phyloP scores from a whole-genome alignment of 2,797 vertebrate genomes.

The Macropodus opercularis region DNA sequence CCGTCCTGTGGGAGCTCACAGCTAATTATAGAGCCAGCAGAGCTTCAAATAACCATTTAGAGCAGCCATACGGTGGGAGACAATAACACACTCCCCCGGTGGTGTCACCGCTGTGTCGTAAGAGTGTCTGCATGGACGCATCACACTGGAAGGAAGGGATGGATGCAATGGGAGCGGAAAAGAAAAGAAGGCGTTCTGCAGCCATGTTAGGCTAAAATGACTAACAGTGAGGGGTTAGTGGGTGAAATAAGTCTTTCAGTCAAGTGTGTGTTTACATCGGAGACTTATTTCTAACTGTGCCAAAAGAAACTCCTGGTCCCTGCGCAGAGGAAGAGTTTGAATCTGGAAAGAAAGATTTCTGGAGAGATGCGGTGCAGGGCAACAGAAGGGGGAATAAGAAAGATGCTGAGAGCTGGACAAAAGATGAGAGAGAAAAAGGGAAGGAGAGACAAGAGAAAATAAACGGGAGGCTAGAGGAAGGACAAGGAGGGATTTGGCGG shows the following conservation, averaged over 20 bases:
- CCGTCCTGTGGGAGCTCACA: conserved; percentile 79
- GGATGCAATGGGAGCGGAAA: conserved; percentile 2
- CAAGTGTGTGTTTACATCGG: too few relatives aligned
- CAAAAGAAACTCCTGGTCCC: conserved; percentile 27
- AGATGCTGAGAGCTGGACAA: conserved; percentile 14
- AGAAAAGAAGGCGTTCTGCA: conserved; percentile 14
- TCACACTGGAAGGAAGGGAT: conserved; percentile 31
- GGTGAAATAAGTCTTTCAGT: conserved; percentile 9
- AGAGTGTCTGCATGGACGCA: conserved; percentile 57
- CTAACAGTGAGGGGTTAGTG: conserved; percentile 6
- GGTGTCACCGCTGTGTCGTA: conserved; percentile 61
- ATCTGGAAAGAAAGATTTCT: conserved; percentile 5
- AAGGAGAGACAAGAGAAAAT: conserved; percentile 27
- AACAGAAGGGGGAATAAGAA: conserved; percentile 3
- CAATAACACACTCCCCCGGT: conserved; percentile 79
- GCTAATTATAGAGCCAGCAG: conserved; percentile 84
- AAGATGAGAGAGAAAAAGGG: conserved; percentile 5
- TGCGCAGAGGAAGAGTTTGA: conserved; percentile 17
- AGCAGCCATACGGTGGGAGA: conserved; percentile 82
- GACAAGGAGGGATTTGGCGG: conserved; percentile 63
- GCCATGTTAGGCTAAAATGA: conserved; percentile 42
- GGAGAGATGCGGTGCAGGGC: background rate
- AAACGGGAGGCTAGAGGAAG: conserved; percentile 30
- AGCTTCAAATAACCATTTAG: conserved; percentile 86
- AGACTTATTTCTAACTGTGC: conserved; percentile 5